These are phyloP conservation scores for Eulemur rufifrons DNA, from an alignment of 2,113 vertebrate species.

Conservation along the genomic window DNA sequence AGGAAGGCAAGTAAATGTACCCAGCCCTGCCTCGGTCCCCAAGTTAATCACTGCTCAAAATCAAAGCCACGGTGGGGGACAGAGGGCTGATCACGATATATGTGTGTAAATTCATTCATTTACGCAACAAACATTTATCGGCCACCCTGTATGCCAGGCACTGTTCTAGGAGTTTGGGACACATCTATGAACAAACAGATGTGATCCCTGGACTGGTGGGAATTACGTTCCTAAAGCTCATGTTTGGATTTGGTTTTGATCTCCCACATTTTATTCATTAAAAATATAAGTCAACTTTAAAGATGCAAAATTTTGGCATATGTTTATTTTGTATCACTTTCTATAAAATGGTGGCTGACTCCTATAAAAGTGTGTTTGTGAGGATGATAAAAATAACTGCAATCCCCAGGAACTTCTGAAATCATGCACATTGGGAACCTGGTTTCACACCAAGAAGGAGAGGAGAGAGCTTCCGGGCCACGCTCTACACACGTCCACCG, in stretches of 20 bases:
- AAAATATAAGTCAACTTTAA: neutral
- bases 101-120: neutral
- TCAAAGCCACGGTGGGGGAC: neutral
- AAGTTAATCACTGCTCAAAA: neutral
- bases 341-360: neutral
- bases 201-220: too few species aligned
- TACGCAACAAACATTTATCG: neutral
- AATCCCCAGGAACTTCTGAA: neutral
- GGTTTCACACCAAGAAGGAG: neutral
- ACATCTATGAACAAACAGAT: neutral
- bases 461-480: neutral
- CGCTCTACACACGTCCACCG: rapidly evolving
- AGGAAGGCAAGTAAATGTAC: neutral
- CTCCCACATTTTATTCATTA: neutral
- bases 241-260: neutral
- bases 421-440: neutral
- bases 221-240: neutral
- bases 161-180: neutral
- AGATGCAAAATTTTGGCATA: neutral
- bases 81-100: rapidly evolving
- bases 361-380: neutral
- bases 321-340: neutral
- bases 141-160: neutral
- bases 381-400: neutral
- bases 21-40: neutral